Evolutionary conservation across 2,113 vertebrate species (phyloP).

Genomic region (Ceyx cyanopectus): DNA sequence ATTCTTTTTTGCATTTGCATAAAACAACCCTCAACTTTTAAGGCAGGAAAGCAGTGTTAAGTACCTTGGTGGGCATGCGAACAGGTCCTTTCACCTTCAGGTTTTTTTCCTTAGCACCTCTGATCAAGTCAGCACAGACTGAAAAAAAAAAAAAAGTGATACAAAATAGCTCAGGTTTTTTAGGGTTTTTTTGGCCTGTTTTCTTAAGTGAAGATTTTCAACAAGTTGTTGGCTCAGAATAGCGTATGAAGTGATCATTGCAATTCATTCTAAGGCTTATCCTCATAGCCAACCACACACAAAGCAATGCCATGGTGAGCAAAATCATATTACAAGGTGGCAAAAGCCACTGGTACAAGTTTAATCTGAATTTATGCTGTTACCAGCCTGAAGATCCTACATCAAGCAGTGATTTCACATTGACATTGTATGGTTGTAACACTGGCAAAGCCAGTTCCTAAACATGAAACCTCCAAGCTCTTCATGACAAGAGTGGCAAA

Average conservation of each 20-base stretch:
- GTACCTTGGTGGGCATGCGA: constrained; percentile 98
- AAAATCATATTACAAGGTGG: background rate
- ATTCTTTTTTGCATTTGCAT: background rate
- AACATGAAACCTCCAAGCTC: background rate
- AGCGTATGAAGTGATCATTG: constrained; percentile 89
- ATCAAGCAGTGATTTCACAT: background rate
- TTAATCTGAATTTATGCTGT: background rate
- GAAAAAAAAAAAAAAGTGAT: background rate
- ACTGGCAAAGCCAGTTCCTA: background rate
- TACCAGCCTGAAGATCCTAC: background rate
- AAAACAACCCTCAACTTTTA: background rate
- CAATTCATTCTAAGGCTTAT: constrained; percentile 69
- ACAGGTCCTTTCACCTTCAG: constrained; percentile 98
- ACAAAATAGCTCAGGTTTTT: background rate
- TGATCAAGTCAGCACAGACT: constrained; percentile 97
- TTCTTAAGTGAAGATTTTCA: background rate
- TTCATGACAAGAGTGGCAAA: background rate
- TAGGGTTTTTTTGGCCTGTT: background rate
- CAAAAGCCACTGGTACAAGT: background rate
- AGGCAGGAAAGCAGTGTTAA: background rate
- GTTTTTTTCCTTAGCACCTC: constrained; percentile 97
- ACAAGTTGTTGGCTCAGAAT: constrained; percentile 89
- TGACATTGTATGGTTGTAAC: background rate
- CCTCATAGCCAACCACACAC: constrained; percentile 83
- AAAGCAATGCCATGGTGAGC: fast-evolving